These are phyloP conservation scores for Tiliqua scincoides DNA, from an alignment of 2,113 vertebrate species.

Conservation along the genomic window DNA sequence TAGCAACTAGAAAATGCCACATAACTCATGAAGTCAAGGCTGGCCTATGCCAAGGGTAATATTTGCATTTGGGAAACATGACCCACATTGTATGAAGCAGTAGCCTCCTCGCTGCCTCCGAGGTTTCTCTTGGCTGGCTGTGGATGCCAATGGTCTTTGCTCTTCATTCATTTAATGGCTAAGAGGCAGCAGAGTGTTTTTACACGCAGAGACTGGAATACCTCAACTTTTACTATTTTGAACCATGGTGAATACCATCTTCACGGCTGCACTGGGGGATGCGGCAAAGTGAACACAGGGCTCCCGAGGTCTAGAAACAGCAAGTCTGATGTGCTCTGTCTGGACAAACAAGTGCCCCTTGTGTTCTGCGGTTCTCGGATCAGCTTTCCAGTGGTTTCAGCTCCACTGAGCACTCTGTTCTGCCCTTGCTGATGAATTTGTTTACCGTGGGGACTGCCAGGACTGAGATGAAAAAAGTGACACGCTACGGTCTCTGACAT, in stretches of 20 bases:
- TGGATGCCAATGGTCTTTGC: constrained; percentile 70
- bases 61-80: constrained; percentile 80
- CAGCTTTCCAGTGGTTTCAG: background rate
- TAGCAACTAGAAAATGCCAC: constrained; percentile 63
- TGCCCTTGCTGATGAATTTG: background rate
- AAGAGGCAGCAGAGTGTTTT: constrained; percentile 69
- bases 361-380: constrained; percentile 37
- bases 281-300: background rate
- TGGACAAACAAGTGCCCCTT: constrained; percentile 19
- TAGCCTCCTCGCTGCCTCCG: constrained; percentile 72
- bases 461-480: background rate
- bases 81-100: constrained; percentile 72
- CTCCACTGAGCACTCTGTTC: constrained; percentile 16
- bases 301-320: constrained; percentile 12
- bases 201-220: constrained; percentile 34
- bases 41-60: constrained; percentile 76
- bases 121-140: constrained; percentile 75
- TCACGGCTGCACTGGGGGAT: background rate
- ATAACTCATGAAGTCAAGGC: constrained; percentile 74
- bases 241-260: constrained; percentile 37
- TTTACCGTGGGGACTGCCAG: background rate
- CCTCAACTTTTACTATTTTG: constrained; percentile 30
- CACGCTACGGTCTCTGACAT: fast-evolving
- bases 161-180: constrained; percentile 72
- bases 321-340: background rate